A percentile compares a stretch with the other conserved stretches of the same genome.
These are phyloP conservation scores for Lasioglossum marginatum DNA, from an alignment of 2,888 invertebrate species.

Conservation along the genomic window DNA sequence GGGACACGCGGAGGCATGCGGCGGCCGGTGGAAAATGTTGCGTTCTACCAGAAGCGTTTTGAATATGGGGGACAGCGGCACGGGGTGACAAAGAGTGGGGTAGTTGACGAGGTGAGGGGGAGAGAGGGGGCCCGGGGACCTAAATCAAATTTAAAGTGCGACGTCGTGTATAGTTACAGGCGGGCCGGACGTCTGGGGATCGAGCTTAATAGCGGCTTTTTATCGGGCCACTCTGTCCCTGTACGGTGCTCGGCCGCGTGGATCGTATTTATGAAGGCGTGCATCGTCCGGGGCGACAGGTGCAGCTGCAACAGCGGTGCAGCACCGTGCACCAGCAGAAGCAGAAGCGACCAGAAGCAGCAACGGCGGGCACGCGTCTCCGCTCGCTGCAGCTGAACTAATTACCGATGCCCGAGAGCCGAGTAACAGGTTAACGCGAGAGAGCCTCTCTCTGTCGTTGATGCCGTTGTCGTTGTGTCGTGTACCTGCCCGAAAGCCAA, in stretches of 20 bases:
- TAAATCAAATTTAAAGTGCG: constrained; percentile 55
- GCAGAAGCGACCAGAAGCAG: constrained; percentile 62
- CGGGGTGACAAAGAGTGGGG: background rate
- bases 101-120: background rate
- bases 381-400: constrained; percentile 71
- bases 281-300: constrained; percentile 73
- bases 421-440: constrained; percentile 51
- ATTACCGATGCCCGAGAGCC: constrained; percentile 66
- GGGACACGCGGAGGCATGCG: background rate
- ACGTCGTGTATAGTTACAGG: constrained; percentile 43
- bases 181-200: constrained; percentile 50
- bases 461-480: constrained; percentile 36
- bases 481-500: background rate
- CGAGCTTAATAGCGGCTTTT: constrained; percentile 60
- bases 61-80: background rate
- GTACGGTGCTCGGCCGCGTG: constrained; percentile 37
- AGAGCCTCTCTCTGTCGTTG: constrained; percentile 26
- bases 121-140: background rate
- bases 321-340: constrained; percentile 69
- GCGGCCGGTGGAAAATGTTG: background rate
- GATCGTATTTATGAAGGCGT: constrained; percentile 72
- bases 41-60: background rate
- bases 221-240: constrained; percentile 53
- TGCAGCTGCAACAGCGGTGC: constrained; percentile 70
- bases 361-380: constrained; percentile 67